Percentiles rank a stretch among this genome's conserved stretches.
These are phyloP conservation scores for Bujurquina vittata DNA, from an alignment of 2,113 vertebrate genomes.

Conservation along the genomic window DNA sequence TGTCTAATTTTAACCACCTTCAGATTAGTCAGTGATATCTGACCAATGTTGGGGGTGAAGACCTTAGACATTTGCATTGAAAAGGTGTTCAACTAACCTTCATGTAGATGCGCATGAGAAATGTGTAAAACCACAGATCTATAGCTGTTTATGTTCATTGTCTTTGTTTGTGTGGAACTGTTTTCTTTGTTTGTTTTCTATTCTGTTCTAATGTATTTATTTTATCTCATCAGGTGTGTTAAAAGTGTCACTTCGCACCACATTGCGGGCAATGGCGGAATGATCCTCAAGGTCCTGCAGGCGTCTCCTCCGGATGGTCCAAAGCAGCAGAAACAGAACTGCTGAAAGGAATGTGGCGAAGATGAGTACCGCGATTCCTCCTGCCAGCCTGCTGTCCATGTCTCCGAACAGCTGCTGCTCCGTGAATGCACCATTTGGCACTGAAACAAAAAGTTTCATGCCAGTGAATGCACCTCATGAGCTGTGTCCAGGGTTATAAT, in stretches of 20 bases:
- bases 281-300: slow-evolving; percentile 29
- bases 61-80: too few species aligned
- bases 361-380: slow-evolving; percentile 39
- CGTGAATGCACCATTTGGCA: slow-evolving; percentile 59
- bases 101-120: too few species aligned
- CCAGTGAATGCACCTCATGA: neutral
- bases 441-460: slow-evolving; percentile 12
- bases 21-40: too few species aligned
- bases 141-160: neutral
- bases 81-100: too few species aligned
- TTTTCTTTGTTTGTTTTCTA: too few species aligned
- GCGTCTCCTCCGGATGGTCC: slow-evolving; percentile 42
- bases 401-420: slow-evolving; percentile 69
- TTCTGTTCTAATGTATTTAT: too few species aligned
- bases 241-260: slow-evolving; percentile 66
- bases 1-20: too few species aligned
- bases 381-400: slow-evolving; percentile 50
- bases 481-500: too few species aligned
- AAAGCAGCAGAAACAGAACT: slow-evolving; percentile 58
- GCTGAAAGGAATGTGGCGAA: slow-evolving; percentile 60
- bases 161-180: neutral
- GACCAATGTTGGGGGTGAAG: too few species aligned
- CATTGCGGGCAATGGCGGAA: slow-evolving; percentile 50
- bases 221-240: neutral
- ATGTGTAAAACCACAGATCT: too few species aligned